Evolutionary conservation across 1,140 invertebrate genomes (phyloP).

Genomic region (Drosophila ficusphila): DNA sequence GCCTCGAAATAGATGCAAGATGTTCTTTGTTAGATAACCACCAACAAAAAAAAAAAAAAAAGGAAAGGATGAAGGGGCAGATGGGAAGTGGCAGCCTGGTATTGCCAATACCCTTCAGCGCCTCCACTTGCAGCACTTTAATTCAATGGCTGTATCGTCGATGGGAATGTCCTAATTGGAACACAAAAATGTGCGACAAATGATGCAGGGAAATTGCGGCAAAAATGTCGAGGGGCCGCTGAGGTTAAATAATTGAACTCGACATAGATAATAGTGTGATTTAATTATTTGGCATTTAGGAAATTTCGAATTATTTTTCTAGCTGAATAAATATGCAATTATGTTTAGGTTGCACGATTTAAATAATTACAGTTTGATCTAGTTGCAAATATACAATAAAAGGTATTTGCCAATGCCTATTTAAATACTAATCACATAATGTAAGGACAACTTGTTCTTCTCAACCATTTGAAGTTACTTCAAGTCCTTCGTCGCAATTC

Average conservation of each 20-base stretch:
- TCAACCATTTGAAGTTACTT: background rate
- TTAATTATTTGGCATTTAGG: too few species aligned
- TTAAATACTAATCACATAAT: too few species aligned
- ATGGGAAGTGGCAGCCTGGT: background rate
- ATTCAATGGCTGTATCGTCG: background rate
- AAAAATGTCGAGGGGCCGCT: background rate
- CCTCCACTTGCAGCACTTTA: background rate
- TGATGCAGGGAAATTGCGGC: background rate
- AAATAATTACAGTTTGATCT: too few species aligned
- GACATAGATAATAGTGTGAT: too few species aligned
- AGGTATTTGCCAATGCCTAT: too few species aligned
- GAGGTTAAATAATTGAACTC: background rate
- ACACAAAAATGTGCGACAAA: conserved; percentile 3
- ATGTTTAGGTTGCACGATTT: too few species aligned
- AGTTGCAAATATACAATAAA: too few species aligned
- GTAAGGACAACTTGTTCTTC: too few species aligned
- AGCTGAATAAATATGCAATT: too few species aligned
- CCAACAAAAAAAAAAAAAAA: background rate
- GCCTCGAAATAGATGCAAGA: conserved; percentile 34
- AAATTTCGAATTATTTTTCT: too few species aligned
- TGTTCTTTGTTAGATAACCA: conserved; percentile 34
- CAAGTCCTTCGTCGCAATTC: background rate
- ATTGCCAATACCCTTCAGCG: background rate
- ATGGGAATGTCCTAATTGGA: conserved; percentile 2
- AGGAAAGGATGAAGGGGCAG: background rate